Evolutionary conservation across 37 sponge, comb jelly and placozoan genomes (phyloP), one percentile per base, ranked within the genome.

Genomic region (Cladorhizidae sp.): DNA sequence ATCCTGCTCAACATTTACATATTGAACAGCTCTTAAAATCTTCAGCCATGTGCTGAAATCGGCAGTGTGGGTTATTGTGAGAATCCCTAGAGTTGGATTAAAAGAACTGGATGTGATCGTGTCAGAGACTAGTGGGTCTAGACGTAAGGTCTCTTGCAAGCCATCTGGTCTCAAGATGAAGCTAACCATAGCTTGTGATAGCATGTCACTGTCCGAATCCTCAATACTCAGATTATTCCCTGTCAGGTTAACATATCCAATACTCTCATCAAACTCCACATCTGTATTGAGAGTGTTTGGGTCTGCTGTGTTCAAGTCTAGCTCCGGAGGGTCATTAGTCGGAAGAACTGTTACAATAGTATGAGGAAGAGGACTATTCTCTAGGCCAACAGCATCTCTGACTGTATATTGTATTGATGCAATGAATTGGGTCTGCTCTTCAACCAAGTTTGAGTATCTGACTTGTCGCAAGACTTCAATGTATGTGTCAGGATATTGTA

Each of bases 301-400:
- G 51, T 67, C 33, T 20, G 38, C 33, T 36, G 74, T 72, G 49
- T 89, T 52, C 20, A 89, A 43, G 41, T 85, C 83, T 0, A 92
- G 64, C 3, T 62, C 77, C 54, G 93, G 93, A 68, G 68, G 73
- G 68, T 92, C 89, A 72, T 92, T 88, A 0, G 85, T 81, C 23
- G 80, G 89, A 1, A 43, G 43, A 25, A 92, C 52, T 15, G 77
- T 80, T 7, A 92, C 71, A 18, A 54, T 72, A 22, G 83, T 80
- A 52, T 2, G 20, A 25, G 89, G 58, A 0, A 78, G 37, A 23
- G 93, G 93, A 64, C 50, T 45, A 31, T 81, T 85, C 22, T 23
- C 38, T 0, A 43, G n/a, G 1, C 43, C 35, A 3, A 37, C 74
- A 7, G 22, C 67, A 67, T 92, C 93, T 49, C 70, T 31, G 26